Evolutionary conservation across 2,113 vertebrate species (phyloP), one percentile per base, ranked within the genome.

Genomic region (Clupea harengus): DNA sequence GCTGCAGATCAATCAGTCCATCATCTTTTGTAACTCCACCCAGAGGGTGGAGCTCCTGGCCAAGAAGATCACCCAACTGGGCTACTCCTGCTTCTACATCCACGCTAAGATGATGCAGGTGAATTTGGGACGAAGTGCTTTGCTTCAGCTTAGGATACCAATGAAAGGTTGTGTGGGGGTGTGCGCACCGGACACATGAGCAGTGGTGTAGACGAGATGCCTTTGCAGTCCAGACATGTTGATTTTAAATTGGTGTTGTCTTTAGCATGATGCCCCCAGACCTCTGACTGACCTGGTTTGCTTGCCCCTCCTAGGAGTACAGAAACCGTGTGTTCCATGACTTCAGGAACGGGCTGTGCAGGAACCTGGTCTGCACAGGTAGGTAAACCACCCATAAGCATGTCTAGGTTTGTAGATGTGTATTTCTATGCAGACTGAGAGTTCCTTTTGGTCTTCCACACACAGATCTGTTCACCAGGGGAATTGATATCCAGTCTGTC

Each of bases 41-140:
- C 94, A 95, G 89, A 90, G 95, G 84, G 95, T 96, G 86, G 95
- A 96, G 91, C 94, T 96, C 5, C 85, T 96, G 89, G 95, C 95
- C 84, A 96, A 95, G 90, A 96, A 95, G 91, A 96, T 96, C 91
- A 95, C 95, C 47, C 95, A 95, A 85, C 90, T 96, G 85, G 95
- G 95, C 7, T 96, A 96, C 91, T 96, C 95, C 86, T 96, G 95
- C 86, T 96, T 96, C 92, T 96, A 96, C 91, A 96, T 96, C 87
- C 95, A 96, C 7, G 95, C 95, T 49, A 96, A 95, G 91, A 96
- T 96, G 95, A 96, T 95, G 94, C 95, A 95, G 95, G 95, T 96
- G 78, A 89, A 85, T 91, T 89, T 78, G 13, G 28, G 11, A 32
- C 64, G 11, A 28, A 28, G 25, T 72, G 32, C 15, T 60, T 22